phyloP scores from a whole-genome alignment of 1,140 invertebrate genomes.

The Papilio aristodemus region DNA sequence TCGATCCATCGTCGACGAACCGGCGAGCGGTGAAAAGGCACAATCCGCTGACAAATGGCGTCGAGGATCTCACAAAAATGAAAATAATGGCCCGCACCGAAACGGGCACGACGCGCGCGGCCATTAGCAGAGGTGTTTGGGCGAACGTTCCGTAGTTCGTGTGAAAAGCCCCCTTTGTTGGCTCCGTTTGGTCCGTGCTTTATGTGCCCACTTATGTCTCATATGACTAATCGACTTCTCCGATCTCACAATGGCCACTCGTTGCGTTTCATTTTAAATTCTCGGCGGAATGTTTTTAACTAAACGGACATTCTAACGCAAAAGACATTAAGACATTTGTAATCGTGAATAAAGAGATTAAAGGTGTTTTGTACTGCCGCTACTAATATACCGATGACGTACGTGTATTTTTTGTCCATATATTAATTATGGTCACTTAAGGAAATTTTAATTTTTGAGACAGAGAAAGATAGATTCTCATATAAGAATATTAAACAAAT shows the following conservation, averaged over 20 bases:
- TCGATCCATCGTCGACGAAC: conserved; percentile 76
- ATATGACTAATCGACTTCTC: conserved; percentile 73
- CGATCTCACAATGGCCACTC: conserved; percentile 64
- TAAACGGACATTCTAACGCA: conserved; percentile 21
- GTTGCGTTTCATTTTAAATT: conserved; percentile 60
- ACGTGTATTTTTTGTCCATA: neutral
- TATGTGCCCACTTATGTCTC: conserved; percentile 73
- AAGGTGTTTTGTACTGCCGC: conserved; percentile 2
- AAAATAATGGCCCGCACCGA: conserved; percentile 77
- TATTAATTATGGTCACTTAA: neutral
- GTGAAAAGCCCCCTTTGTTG: conserved; percentile 77
- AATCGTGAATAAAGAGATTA: conserved; percentile 23
- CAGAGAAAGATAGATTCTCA: too few species aligned
- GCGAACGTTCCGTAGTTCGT: conserved; percentile 75
- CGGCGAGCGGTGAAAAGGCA: conserved; percentile 73
- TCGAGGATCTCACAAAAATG: conserved; percentile 76
- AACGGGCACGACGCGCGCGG: conserved; percentile 65
- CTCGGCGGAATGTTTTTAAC: conserved; percentile 44
- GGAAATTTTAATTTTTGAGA: neutral
- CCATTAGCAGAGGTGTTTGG: conserved; percentile 78
- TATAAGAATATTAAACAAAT: too few species aligned
- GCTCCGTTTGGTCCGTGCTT: conserved; percentile 73
- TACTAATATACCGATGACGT: neutral
- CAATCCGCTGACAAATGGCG: conserved; percentile 77
- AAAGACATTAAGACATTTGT: conserved; percentile 28